phyloP scores from a whole-genome alignment of 2,113 vertebrate genomes.

The Petroica traversi region DNA sequence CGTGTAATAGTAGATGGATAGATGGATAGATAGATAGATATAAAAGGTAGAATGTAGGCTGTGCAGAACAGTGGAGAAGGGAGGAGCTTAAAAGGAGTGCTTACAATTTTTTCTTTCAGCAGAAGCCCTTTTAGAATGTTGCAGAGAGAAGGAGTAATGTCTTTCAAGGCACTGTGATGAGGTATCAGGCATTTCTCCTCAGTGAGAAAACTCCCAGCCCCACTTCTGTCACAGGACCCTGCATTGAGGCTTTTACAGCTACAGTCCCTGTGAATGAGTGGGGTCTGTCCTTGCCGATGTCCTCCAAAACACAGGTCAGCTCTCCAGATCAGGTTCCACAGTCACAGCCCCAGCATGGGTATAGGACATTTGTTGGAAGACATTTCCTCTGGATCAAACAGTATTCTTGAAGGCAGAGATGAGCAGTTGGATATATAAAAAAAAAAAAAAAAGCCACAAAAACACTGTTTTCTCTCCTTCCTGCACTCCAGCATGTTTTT shows the following conservation, averaged over 20 bases:
- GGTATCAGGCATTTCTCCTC: not conserved
- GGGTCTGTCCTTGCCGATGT: no score
- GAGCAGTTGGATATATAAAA: no score
- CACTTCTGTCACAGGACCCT: not conserved
- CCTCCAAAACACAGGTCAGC: not conserved
- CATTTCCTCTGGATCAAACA: not conserved
- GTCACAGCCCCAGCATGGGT: not conserved
- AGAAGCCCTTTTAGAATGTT: not conserved
- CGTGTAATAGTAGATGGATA: not conserved
- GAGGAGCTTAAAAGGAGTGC: not conserved
- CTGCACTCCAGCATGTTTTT: not conserved
- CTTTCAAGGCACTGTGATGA: not conserved
- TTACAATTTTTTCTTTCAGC: not conserved
- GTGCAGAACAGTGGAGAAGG: not conserved
- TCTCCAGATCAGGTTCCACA: not conserved
- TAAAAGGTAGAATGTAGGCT: not conserved
- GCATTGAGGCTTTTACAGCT: not conserved
- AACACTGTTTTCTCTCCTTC: not conserved
- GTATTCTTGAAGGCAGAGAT: not conserved
- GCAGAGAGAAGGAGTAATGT: not conserved
- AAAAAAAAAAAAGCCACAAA: not conserved
- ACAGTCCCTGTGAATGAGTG: no score
- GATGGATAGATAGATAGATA: not conserved
- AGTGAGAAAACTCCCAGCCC: not conserved
- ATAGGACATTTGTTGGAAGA: fast-evolving